These are phyloP conservation scores for Phoebastria nigripes DNA, from an alignment of 2,797 vertebrate species.

Conservation along the genomic window DNA sequence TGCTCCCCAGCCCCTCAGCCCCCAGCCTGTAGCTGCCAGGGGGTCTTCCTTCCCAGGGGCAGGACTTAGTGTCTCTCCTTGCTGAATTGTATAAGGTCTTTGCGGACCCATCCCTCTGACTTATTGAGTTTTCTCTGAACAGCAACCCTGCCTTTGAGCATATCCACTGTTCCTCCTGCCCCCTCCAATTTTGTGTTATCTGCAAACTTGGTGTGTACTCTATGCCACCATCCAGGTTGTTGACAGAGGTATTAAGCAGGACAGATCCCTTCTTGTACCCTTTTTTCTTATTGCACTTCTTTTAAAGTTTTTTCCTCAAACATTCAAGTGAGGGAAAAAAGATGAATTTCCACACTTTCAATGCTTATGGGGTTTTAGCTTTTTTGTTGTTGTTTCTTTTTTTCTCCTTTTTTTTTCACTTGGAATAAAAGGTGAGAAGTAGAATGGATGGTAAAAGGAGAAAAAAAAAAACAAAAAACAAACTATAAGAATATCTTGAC, in stretches of 20 bases:
- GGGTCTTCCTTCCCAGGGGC: background rate
- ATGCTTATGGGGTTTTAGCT: rapidly evolving
- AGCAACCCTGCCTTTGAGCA: background rate
- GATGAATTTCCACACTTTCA: background rate
- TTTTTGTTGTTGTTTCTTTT: background rate
- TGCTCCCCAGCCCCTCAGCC: background rate
- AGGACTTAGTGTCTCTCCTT: background rate
- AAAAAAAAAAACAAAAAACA: too few species aligned
- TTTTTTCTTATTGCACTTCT: background rate
- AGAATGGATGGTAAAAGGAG: background rate
- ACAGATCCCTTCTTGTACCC: background rate
- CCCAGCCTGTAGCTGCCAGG: background rate
- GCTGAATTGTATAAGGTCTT: background rate
- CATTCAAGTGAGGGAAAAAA: background rate
- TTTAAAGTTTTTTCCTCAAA: background rate
- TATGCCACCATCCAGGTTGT: background rate
- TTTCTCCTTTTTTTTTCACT: background rate
- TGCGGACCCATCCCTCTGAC: background rate
- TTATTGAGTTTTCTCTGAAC: background rate
- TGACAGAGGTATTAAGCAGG: background rate
- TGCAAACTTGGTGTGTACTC: background rate
- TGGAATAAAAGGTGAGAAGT: background rate
- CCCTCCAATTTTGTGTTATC: background rate
- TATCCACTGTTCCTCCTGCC: background rate
- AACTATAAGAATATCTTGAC: background rate